Evolutionary conservation across 2,113 vertebrate species (phyloP).

Genomic region (Genyomyrus donnyi): DNA sequence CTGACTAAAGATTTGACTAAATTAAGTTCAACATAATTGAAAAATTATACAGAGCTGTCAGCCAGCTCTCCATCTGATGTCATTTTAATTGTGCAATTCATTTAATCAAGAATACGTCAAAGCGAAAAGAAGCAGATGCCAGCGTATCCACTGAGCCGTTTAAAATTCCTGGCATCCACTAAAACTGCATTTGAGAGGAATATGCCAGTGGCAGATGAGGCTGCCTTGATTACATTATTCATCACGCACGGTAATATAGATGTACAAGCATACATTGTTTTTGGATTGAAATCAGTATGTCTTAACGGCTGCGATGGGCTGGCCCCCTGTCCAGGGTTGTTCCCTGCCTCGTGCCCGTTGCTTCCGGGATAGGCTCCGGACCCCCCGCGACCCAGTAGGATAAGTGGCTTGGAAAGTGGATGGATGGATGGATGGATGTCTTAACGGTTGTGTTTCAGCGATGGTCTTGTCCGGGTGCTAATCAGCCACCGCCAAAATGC

Average conservation of each 20-base stretch:
- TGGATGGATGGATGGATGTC: too few species aligned
- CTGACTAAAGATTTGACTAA: not conserved
- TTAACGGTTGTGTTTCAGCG: not conserved
- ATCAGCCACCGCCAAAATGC: not conserved
- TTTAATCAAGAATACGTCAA: slow-evolving; percentile 3
- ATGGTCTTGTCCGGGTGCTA: not conserved
- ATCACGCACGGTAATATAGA: not conserved
- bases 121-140: not conserved
- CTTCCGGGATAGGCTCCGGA: too few species aligned
- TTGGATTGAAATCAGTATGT: not conserved
- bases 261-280: not conserved
- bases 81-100: not conserved
- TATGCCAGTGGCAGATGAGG: not conserved
- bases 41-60: not conserved
- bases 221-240: not conserved
- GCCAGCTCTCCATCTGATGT: not conserved
- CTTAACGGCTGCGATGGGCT: too few species aligned
- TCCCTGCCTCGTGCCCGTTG: too few species aligned
- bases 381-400: too few species aligned
- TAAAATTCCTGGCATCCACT: not conserved
- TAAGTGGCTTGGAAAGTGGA: too few species aligned
- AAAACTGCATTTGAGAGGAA: not conserved
- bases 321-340: too few species aligned
- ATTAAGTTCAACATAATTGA: not conserved
- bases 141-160: not conserved